Evolutionary conservation across 2,113 vertebrate genomes (phyloP).

Genomic region (Tyrannus savana): DNA sequence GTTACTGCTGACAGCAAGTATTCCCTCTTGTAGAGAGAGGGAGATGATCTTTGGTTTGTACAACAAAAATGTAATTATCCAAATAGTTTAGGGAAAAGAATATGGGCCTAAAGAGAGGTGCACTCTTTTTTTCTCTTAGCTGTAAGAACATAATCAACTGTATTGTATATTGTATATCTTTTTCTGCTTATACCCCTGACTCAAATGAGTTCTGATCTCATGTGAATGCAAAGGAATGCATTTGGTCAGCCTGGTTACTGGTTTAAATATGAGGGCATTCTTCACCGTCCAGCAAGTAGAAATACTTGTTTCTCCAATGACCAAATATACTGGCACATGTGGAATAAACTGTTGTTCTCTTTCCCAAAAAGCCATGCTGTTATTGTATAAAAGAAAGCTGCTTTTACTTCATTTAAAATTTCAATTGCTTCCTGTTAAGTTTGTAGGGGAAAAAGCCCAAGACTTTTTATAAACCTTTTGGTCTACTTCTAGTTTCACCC

Average conservation of each 20-base stretch:
- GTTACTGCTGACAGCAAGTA: not conserved
- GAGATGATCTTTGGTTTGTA: not conserved
- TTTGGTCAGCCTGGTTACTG: not conserved
- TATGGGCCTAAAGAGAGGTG: not conserved
- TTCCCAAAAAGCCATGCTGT: not conserved
- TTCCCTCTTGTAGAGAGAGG: not conserved
- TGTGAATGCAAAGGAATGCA: not conserved
- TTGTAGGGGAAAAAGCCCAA: not conserved
- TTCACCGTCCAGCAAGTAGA: not conserved
- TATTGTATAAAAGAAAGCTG: not conserved
- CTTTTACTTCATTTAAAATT: not conserved
- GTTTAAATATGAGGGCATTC: not conserved
- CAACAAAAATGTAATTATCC: not conserved
- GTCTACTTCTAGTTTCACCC: not conserved
- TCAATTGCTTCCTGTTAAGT: rapidly evolving
- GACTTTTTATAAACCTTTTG: not conserved
- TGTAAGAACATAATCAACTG: not conserved
- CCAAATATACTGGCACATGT: not conserved
- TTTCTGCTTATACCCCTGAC: not conserved
- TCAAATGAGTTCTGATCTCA: not conserved
- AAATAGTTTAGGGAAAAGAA: not conserved
- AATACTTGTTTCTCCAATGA: not conserved
- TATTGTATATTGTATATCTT: not conserved
- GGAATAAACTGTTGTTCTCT: not conserved
- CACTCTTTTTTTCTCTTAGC: not conserved